Conservation (phyloP, 2,113 vertebrate species). For the Oncorhynchus mykiss region DNA sequence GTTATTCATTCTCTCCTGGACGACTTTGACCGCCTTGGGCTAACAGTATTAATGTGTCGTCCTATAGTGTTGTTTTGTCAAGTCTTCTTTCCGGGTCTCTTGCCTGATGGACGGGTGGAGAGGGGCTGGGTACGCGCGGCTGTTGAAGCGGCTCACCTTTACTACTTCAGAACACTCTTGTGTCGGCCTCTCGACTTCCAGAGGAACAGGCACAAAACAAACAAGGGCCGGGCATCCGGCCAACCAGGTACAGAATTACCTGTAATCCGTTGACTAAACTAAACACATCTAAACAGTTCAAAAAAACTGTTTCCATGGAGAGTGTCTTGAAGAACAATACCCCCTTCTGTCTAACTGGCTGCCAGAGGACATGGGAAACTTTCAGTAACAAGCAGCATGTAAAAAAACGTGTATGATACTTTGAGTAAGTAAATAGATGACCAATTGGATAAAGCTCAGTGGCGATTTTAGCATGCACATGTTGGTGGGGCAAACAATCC, state of each 20-base stretch:
- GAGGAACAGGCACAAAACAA: background rate
- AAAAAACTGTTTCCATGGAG: background rate
- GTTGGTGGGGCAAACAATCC: too few relatives aligned
- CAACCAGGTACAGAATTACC: background rate
- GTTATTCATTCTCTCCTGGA: background rate
- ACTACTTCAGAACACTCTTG: background rate
- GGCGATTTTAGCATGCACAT: too few relatives aligned
- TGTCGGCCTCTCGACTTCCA: constrained; percentile 2
- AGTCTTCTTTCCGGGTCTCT: background rate
- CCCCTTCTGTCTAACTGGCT: too few relatives aligned
- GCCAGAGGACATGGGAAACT: background rate
- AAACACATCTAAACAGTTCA: background rate
- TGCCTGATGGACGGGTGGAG: too few relatives aligned
- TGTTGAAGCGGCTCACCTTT: background rate
- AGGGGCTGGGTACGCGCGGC: too few relatives aligned
- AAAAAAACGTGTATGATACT: background rate
- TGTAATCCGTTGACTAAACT: background rate
- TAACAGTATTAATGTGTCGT: background rate
- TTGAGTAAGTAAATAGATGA: too few relatives aligned
- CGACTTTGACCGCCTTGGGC: background rate
- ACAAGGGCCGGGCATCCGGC: constrained; percentile 4
- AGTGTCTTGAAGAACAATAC: background rate
- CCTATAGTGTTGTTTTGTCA: background rate
- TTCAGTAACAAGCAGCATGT: too few relatives aligned
- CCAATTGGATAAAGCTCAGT: too few relatives aligned